Percentiles rank a stretch among this genome's conserved stretches.
These are phyloP conservation scores for Ammodytes dubius DNA, from an alignment of 2,113 vertebrate genomes.

Conservation along the genomic window DNA sequence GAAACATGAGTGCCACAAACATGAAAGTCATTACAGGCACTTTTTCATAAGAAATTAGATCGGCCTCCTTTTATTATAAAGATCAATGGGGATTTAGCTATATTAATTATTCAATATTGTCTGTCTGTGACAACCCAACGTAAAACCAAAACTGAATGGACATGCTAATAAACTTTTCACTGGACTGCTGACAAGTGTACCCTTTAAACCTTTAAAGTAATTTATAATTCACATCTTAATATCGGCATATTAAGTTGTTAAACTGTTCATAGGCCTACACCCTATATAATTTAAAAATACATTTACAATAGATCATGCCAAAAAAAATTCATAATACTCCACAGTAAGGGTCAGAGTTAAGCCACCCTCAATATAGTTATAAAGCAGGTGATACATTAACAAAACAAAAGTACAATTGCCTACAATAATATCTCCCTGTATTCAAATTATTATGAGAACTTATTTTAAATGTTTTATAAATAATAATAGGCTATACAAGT, in stretches of 20 bases:
- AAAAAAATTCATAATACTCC: background rate
- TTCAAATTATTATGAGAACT: no score
- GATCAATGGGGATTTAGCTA: no score
- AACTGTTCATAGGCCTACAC: background rate
- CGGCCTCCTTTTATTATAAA: no score
- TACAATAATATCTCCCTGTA: no score
- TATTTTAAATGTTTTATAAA: no score
- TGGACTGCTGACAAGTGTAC: background rate
- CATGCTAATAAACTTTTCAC: background rate
- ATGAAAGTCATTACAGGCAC: background rate
- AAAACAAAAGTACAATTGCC: background rate
- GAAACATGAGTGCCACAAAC: background rate
- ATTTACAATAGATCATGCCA: no score
- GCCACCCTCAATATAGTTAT: background rate
- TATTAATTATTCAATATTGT: no score
- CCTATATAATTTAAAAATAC: background rate
- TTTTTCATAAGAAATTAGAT: no score
- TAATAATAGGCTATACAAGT: no score
- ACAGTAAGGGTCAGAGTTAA: background rate
- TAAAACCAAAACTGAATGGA: no score
- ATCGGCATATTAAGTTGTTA: background rate
- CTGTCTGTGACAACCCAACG: no score
- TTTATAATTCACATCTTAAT: background rate
- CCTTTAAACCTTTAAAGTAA: background rate
- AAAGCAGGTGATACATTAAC: background rate